phyloP scores from a whole-genome alignment of 2,888 invertebrate genomes.

The Empis livida region DNA sequence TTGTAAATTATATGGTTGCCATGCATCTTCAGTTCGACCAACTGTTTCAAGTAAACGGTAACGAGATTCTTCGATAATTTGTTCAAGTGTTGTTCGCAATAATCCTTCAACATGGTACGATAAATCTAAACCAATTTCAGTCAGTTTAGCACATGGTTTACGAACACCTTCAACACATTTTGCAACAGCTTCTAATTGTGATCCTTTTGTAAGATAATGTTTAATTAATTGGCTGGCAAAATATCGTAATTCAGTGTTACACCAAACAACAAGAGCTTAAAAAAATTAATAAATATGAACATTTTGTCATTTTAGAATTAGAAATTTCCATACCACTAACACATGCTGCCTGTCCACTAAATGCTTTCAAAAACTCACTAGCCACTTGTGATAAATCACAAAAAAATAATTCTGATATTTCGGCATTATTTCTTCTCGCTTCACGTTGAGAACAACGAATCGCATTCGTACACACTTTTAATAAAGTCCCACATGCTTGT shows the following conservation, averaged over 20 bases:
- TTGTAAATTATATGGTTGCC: constrained; percentile 35
- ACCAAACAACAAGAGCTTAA: constrained; percentile 79
- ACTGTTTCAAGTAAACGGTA: constrained; percentile 31
- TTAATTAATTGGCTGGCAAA: constrained; percentile 71
- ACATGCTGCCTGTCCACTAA: constrained; percentile 62
- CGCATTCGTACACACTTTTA: constrained; percentile 32
- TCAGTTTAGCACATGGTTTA: constrained; percentile 38
- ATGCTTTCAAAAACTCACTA: constrained; percentile 64
- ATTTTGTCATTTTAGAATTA: too few relatives aligned
- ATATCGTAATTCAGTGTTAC: constrained; percentile 66
- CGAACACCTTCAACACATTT: constrained; percentile 76
- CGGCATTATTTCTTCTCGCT: constrained; percentile 32
- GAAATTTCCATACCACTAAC: constrained; percentile 45
- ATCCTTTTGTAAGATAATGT: constrained; percentile 83
- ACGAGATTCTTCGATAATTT: constrained; percentile 33
- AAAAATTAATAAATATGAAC: too few relatives aligned
- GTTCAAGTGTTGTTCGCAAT: constrained; percentile 50
- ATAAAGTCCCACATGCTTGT: constrained; percentile 33
- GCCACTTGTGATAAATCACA: constrained; percentile 54
- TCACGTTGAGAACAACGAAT: constrained; percentile 32
- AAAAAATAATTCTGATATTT: constrained; percentile 51
- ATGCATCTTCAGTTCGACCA: constrained; percentile 33
- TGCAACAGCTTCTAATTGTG: constrained; percentile 67
- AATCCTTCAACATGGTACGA: constrained; percentile 83
- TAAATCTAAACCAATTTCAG: constrained; percentile 72